Evolutionary conservation across 2,113 vertebrate genomes (phyloP).

Genomic region (Brevimyrus niger): DNA sequence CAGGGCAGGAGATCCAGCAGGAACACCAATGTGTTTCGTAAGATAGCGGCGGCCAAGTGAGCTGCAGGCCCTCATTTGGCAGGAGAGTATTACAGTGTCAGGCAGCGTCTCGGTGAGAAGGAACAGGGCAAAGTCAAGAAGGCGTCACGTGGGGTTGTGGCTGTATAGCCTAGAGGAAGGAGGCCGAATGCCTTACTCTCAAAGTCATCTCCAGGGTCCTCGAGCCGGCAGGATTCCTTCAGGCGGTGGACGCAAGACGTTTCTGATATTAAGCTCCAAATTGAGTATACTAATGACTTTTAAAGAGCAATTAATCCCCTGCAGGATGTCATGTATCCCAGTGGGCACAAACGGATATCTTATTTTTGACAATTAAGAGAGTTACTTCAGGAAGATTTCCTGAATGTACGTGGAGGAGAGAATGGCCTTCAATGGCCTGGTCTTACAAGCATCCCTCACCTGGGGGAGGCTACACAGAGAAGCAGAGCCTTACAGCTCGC

Average conservation of each 20-base stretch:
- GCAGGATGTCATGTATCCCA: neutral
- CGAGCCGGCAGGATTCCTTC: neutral
- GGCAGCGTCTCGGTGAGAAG: neutral
- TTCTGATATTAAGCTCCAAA: neutral
- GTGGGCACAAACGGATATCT: neutral
- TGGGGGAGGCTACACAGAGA: neutral
- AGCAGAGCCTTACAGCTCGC: neutral
- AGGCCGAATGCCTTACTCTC: neutral
- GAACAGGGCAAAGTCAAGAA: neutral
- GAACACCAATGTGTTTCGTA: neutral
- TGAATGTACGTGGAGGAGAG: slow-evolving; percentile 20
- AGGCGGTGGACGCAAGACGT: neutral
- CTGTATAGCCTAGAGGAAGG: neutral
- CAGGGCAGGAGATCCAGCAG: neutral
- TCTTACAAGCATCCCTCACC: neutral
- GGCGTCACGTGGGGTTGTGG: neutral
- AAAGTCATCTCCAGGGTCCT: neutral
- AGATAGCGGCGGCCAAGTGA: neutral
- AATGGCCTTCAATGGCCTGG: slow-evolving; percentile 34
- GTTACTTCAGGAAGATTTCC: slow-evolving; percentile 17
- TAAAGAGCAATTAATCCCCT: slow-evolving; percentile 9
- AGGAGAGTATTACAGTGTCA: neutral
- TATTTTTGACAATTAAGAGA: slow-evolving; percentile 14
- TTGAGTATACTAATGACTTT: slow-evolving; percentile 1
- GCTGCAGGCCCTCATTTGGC: neutral